Evolutionary conservation across 1,140 invertebrate genomes (phyloP).

Genomic region (Brachionus paranguensis): DNA sequence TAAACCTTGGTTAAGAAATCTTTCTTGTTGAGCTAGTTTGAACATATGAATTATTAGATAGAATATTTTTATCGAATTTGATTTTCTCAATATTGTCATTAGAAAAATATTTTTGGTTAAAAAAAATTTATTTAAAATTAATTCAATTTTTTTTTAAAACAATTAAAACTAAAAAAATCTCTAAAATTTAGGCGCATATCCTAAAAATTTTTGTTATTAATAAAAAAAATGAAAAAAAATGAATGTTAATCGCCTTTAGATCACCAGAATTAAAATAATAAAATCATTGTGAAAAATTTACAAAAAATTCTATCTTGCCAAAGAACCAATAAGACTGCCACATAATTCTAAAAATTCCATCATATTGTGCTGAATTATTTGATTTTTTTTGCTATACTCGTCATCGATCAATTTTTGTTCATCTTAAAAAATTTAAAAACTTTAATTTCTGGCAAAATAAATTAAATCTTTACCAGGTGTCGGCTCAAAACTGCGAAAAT

Average conservation of each 20-base stretch:
- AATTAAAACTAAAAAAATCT: background rate
- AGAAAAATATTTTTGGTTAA: background rate
- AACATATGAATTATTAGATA: too few species aligned
- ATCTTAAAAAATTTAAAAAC: slow-evolving; percentile 11
- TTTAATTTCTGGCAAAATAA: slow-evolving; percentile 32
- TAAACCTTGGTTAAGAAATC: too few species aligned
- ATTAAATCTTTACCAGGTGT: slow-evolving; percentile 20
- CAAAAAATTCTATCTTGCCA: slow-evolving; percentile 62
- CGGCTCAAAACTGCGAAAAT: slow-evolving; percentile 62
- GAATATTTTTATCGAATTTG: too few species aligned
- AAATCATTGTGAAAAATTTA: background rate
- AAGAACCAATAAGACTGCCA: slow-evolving; percentile 89
- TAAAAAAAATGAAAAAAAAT: background rate
- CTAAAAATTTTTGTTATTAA: background rate
- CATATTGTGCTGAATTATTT: slow-evolving; percentile 69
- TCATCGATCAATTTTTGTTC: slow-evolving; percentile 49
- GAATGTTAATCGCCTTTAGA: background rate
- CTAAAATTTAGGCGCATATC: background rate
- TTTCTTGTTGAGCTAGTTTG: too few species aligned
- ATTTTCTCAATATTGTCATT: too few species aligned
- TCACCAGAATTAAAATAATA: background rate
- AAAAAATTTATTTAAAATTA: background rate
- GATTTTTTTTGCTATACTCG: slow-evolving; percentile 46
- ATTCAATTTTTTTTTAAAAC: background rate
- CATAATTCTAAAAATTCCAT: slow-evolving; percentile 99